Evolutionary conservation across 2,797 vertebrate genomes (phyloP).

Genomic region (Pipistrellus kuhlii): DNA sequence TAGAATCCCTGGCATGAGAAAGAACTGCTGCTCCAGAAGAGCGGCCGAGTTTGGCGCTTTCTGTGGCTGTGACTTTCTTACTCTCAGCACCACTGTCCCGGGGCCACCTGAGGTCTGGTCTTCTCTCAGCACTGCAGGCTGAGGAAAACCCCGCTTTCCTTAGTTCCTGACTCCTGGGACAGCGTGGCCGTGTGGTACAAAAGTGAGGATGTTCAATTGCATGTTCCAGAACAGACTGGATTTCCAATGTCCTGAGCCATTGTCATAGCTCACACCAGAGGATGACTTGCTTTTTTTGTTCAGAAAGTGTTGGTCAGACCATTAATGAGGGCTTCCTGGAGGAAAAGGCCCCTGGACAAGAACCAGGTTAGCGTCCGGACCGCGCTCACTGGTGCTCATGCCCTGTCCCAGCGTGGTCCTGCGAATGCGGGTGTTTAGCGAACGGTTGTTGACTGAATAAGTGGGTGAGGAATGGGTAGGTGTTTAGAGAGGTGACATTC

Average conservation of each 20-base stretch:
- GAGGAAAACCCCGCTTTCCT: not conserved
- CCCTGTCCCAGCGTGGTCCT: not conserved
- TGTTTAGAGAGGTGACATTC: not conserved
- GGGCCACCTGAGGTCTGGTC: not conserved
- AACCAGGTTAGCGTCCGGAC: not conserved
- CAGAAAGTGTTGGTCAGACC: not conserved
- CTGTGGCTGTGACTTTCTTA: not conserved
- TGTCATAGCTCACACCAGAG: not conserved
- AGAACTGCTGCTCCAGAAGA: too few relatives aligned
- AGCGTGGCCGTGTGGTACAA: too few relatives aligned
- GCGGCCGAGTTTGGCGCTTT: not conserved
- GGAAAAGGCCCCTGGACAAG: not conserved
- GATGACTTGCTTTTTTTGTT: not conserved
- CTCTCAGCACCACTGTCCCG: not conserved
- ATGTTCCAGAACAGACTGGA: not conserved
- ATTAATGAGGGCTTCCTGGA: not conserved
- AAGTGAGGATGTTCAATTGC: not conserved
- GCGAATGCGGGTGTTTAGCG: not conserved
- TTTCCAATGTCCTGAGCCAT: not conserved
- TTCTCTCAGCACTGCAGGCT: not conserved
- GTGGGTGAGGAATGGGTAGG: not conserved
- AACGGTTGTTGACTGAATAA: not conserved
- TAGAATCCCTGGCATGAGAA: not conserved
- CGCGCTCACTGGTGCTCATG: not conserved
- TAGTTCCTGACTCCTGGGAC: not conserved